phyloP scores from a whole-genome alignment of 1,140 invertebrate species.

The Drosophila fuyamai region DNA sequence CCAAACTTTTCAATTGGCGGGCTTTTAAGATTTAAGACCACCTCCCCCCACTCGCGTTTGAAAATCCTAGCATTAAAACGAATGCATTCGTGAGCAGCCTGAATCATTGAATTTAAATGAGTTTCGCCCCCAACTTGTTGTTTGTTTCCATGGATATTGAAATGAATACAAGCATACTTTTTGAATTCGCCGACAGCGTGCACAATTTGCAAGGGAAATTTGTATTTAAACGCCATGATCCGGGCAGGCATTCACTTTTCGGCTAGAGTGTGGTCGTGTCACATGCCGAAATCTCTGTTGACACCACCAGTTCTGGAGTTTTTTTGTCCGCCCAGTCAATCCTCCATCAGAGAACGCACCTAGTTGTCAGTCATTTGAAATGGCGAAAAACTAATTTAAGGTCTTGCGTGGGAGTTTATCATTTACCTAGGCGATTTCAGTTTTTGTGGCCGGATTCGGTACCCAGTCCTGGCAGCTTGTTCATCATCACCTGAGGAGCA shows the following conservation, averaged over 20 bases:
- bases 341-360: conserved; percentile 2
- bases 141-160: conserved; percentile 5
- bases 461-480: conserved; percentile 12
- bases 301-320: neutral
- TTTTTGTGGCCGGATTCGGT: no score
- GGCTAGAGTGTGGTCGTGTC: neutral
- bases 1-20: conserved; percentile 34
- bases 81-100: conserved; percentile 25
- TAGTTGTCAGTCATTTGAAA: conserved; percentile 7
- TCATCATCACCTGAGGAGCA: neutral
- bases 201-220: conserved; percentile 29
- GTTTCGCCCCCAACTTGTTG: neutral
- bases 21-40: neutral
- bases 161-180: conserved; percentile 4
- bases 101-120: conserved; percentile 50
- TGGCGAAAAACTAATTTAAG: conserved; percentile 5
- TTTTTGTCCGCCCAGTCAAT: conserved; percentile 7
- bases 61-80: conserved; percentile 20
- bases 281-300: neutral
- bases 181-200: neutral
- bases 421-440: no score
- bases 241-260: neutral
- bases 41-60: neutral
- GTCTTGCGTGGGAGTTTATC: neutral
- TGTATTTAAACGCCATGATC: neutral